Base-by-base conservation (phyloP, 2,888 invertebrate genomes). In the Cerceris rybyensis region DNA sequence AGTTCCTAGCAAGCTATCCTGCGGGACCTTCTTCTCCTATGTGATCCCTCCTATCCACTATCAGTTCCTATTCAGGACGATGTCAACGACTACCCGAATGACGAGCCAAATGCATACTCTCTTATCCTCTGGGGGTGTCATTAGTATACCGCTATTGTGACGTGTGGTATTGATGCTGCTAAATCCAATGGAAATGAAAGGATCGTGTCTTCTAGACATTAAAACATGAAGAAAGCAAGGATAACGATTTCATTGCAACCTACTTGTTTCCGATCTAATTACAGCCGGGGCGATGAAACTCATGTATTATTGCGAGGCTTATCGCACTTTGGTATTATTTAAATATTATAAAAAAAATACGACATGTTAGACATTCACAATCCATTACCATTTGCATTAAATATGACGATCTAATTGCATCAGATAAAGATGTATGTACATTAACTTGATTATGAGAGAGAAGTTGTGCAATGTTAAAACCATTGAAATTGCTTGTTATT, bases 1-100 rank as follows among this genome's bases (percentile, higher is more conserved):
- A 80, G 88, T 89, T 88, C 85, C 88, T 87, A 81, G 83, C 78
- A 73, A 80, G 75, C 82, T 75, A 75, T 82, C 79, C 80, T 69
- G 54, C 50, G 76, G 75, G 73, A 79, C 11, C 58, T 65, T 49
- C 72, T 4, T 28, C 66, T 69, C 61, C 67, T 75, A 72, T 69
- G 75, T 68, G 71, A 81, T 78, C 63, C 80, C 70, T 75, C 71
- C 77, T 86, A 87, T 83, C 86, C 75, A 84, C 81, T 79, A 82
- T 81, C 73, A 69, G 65, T 66, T 67, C 66, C 84, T 78, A 84
- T 83, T 78, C 74, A 70, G 79, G 67, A 75, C 74, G 55, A 58
- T 67, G 76, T 69, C 70, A 64, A 80, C 67, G 82, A 75, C 58
- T 70, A 74, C 57, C 42, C 75, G 70, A 73, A 77, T 74, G 75